A percentile compares a stretch with the other conserved stretches of the same genome.
Conservation (phyloP, 2,888 invertebrate species). For the Agriopis leucophaearia region DNA sequence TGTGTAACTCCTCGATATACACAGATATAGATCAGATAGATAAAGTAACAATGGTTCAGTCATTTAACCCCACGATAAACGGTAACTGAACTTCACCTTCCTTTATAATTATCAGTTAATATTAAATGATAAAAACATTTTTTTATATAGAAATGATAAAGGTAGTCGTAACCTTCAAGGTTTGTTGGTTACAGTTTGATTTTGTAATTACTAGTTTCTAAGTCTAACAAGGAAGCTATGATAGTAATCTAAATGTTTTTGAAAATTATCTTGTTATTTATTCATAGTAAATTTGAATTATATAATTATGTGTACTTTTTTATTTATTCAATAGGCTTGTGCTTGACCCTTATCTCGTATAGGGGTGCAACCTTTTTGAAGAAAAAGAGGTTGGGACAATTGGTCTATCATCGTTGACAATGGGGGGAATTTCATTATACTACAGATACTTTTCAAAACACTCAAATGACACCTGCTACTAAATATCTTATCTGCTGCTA, state of each 20-base stretch:
- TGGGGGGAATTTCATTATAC: too few relatives aligned
- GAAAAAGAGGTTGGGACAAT: too few relatives aligned
- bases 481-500: too few relatives aligned
- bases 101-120: constrained; percentile 50
- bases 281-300: too few relatives aligned
- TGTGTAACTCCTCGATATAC: constrained; percentile 38
- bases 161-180: constrained; percentile 46
- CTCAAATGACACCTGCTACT: too few relatives aligned
- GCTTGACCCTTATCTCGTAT: too few relatives aligned
- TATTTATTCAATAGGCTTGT: too few relatives aligned
- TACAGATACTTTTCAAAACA: too few relatives aligned
- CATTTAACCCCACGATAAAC: constrained; percentile 47
- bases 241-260: constrained; percentile 9
- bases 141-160: constrained; percentile 41
- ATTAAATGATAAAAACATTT: constrained; percentile 44
- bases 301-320: too few relatives aligned
- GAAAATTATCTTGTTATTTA: neutral
- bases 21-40: constrained; percentile 28
- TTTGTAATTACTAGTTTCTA: constrained; percentile 7
- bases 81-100: constrained; percentile 66
- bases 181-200: constrained; percentile 16
- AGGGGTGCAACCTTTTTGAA: too few relatives aligned
- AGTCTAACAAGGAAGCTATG: constrained; percentile 10
- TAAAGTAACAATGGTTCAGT: constrained; percentile 43
- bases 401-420: too few relatives aligned